Base-by-base conservation (phyloP, 2,888 invertebrate genomes). In the Zygothrica quintamaculata region DNA sequence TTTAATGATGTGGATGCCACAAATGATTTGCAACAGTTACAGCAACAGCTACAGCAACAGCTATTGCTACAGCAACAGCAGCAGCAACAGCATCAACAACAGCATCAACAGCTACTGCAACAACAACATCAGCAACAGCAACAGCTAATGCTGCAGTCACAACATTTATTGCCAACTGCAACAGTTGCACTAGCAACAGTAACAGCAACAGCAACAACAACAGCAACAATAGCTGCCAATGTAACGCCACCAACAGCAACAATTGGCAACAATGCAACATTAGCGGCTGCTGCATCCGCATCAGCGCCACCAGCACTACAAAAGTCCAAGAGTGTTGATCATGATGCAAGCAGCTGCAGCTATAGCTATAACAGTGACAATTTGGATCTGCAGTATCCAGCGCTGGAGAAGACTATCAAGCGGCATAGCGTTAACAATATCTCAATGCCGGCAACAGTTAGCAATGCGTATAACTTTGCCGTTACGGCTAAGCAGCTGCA, bases 391-490 rank as follows among this genome's bases (percentile, higher is more conserved):
- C 92, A 92, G 62, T 92, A 92, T 82, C 92, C 92, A 25, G 92
- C 92, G 39, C 74, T 92, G 15, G 92, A 91, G 69, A 91, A 91
- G 82, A 90, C 92, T 0, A 85, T 91, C 16, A 89, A 92, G 82
- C 79, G 89, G 48, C 90, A 90, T 74, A 90, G 87, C 62, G 74
- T 88, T 31, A 80, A 86, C 31, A 88, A 88, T 69, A 81, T 87
- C 8, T 70, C 77, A 43, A 22, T 66, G 55, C 34, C 71, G 3
- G 16, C 64, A 3, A n/a, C 18, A 8, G 22, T 26, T 3, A 31
- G 40, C 29, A 43, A 34, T 9, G n/a, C 53, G 52, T 60, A 46
- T 44, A 77, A 77, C 40, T 73, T 76, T 65, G 76, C 76, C 3
- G 81, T 81, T 9, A 81, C 81, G n/a, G 72, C 78, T 18, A 39